These are phyloP conservation scores for Amyelois transitella DNA, from an alignment of 1,140 invertebrate species.

Conservation along the genomic window DNA sequence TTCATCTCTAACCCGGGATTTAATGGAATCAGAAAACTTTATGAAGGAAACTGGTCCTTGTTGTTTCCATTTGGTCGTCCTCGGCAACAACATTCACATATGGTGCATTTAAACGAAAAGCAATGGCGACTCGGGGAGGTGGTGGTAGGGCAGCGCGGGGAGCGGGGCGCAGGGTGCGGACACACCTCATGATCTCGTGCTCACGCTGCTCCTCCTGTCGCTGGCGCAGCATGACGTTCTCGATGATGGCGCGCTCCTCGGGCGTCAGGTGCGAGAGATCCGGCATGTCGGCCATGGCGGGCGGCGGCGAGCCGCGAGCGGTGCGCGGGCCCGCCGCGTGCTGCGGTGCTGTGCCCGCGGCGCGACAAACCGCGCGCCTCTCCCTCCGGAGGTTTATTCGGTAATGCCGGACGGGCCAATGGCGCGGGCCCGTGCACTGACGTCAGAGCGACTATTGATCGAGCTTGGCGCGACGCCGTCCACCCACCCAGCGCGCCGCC, in stretches of 20 bases:
- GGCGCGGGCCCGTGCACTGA: constrained; percentile 59
- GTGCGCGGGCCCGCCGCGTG: constrained; percentile 64
- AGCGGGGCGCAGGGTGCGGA: constrained; percentile 28
- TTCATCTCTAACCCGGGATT: too few relatives aligned
- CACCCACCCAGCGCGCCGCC: constrained; percentile 24
- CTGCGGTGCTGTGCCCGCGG: constrained; percentile 66
- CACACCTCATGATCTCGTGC: constrained; percentile 95
- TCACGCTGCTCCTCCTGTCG: constrained; percentile 97
- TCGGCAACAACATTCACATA: too few relatives aligned
- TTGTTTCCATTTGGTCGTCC: too few relatives aligned
- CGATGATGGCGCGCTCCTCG: constrained; percentile 97
- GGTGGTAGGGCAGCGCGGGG: constrained; percentile 15
- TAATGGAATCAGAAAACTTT: too few relatives aligned
- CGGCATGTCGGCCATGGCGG: constrained; percentile 88
- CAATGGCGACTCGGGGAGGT: constrained; percentile 16
- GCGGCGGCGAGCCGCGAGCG: constrained; percentile 49
- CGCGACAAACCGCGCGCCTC: constrained; percentile 51
- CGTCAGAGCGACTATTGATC: constrained; percentile 67
- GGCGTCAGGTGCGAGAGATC: constrained; percentile 98
- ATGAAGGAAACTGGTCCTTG: too few relatives aligned
- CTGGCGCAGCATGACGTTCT: constrained; percentile 96
- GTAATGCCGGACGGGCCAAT: constrained; percentile 67
- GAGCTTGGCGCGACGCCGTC: constrained; percentile 25
- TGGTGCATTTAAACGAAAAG: constrained; percentile 26
- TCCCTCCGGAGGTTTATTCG: constrained; percentile 63